Base-by-base conservation (phyloP, 2,888 invertebrate genomes). In the Ichneumoninae sp. region DNA sequence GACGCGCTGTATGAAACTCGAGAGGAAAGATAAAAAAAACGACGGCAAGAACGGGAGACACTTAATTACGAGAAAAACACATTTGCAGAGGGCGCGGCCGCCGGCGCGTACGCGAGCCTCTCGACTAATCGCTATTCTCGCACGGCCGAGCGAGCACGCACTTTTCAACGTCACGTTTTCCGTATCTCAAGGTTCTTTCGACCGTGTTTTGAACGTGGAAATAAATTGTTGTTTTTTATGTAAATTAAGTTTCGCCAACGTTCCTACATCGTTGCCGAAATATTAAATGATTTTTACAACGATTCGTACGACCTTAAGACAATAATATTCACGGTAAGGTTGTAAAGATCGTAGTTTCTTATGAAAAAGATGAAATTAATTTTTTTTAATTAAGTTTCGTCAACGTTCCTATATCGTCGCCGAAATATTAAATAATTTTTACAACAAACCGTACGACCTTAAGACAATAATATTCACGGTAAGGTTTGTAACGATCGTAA, bases 31-130 rank as follows among this genome's bases (percentile, higher is more conserved):
- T 44, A 0, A 3, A 44, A 44, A 22, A 69, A 76, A n/a, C 63
- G 36, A n/a, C 30, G 10, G n/a, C 36, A 57, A 66, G 57, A 77
- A 40, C 44, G 54, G 66, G 40, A 79, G 54, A 66, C 70, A 57
- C 57, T 63, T 80, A 86, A 86, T 86, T 86, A 83, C 63, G 78
- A 74, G 68, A 81, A 83, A 84, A 84, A 75, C 74, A 84, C 80
- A 84, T 86, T 86, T 69, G 74, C 71, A 40, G 75, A 76, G 83
- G 44, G 86, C 52, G 87, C 83, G 83, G 83, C 82, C 77, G 52
- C 44, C 22, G 26, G 19, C 19, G 68, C 47, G 63, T 65, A 66
- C 78, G 30, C 40, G 40, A 66, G n/a, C 22, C 19, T 36, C 69
- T 19, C 50, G 65, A 47, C 52, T 80, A 73, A 79, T 79, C 71